Base-by-base conservation (phyloP, 2,888 invertebrate genomes). In the Phasia obesa region DNA sequence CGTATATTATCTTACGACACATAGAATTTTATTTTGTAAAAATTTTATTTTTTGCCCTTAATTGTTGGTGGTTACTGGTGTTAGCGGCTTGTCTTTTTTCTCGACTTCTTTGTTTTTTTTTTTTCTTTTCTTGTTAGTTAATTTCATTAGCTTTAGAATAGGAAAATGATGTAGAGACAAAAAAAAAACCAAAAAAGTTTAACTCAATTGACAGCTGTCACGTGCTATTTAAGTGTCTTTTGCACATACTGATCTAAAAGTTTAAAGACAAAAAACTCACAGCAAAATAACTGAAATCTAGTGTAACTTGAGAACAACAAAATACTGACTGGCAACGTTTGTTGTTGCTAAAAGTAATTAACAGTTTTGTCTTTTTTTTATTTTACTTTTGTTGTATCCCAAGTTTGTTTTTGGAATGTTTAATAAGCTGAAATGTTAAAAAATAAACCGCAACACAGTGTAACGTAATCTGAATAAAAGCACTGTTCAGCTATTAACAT, bases 121-220 rank as follows among this genome's bases (percentile, higher is more conserved):
- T 5, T 11, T 55, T 53, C 35, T 55, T 47, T 35, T 44, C 55
- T 23, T 44, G 44, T 49, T 73, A 69, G 55, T 64, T 77, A 77
- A 81, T 81, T 77, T 57, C 49, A 82, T 77, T 62, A 82, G 62
- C 67, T 77, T 49, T 35, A 67, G 75, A 65, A 31, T 13, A 11
- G 11, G 11, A 35, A 35, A 35, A 35, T 35, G 1, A 11, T 35
- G 9, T 31, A 35, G 31, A 19, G 42, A 74, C 23, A 21, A 31
- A 21, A 25, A 21, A 9, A 35, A 6, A 38, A 21, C 47, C 15
- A 5, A 27, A 57, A 74, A 47, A 69, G 42, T 65, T 73, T 69
- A 77, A 65, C 74, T 55, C 77, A 84, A 81, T 81, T 84, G 81
- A 76, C 84, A 84, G 84, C 84, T 82, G 84, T 82, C 84, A 84